Evolutionary conservation across 1,140 invertebrate genomes (phyloP).

Genomic region (Drosophila santomea): DNA sequence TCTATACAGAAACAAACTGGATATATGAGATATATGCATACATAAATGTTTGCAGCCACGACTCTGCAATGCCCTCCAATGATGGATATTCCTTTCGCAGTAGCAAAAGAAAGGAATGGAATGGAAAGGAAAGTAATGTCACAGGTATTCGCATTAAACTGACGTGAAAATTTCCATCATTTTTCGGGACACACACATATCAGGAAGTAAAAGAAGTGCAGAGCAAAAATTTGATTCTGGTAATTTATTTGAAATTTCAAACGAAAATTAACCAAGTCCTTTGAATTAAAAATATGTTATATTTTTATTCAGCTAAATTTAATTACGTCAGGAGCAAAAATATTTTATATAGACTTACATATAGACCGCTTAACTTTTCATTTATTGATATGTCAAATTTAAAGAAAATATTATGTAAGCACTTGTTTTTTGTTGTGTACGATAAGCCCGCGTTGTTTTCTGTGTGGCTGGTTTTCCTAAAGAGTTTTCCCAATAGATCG

Average conservation of each 20-base stretch:
- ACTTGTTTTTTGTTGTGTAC: neutral
- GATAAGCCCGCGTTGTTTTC: neutral
- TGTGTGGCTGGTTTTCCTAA: neutral
- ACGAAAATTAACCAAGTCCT: neutral
- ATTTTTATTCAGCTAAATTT: too few species aligned
- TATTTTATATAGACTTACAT: too few species aligned
- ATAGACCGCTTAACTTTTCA: too few species aligned
- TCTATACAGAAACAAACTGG: conserved; percentile 50
- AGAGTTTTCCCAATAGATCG: conserved; percentile 35
- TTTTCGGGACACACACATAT: conserved; percentile 36
- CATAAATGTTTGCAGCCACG: conserved; percentile 4
- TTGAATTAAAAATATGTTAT: too few species aligned
- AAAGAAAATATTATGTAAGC: too few species aligned
- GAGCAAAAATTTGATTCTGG: neutral
- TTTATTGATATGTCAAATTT: too few species aligned
- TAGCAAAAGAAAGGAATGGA: neutral
- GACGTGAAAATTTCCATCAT: conserved; percentile 23
- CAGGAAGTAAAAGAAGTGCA: conserved; percentile 20
- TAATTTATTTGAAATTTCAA: neutral
- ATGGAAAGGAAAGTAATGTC: conserved; percentile 2
- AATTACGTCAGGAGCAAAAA: too few species aligned
- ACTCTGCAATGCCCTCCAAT: conserved; percentile 13
- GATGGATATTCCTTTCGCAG: conserved; percentile 1
- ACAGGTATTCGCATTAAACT: conserved; percentile 9
- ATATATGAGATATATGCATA: conserved; percentile 4